Base-by-base conservation (phyloP, 1,140 invertebrate species). In the Listronotus bonariensis region DNA sequence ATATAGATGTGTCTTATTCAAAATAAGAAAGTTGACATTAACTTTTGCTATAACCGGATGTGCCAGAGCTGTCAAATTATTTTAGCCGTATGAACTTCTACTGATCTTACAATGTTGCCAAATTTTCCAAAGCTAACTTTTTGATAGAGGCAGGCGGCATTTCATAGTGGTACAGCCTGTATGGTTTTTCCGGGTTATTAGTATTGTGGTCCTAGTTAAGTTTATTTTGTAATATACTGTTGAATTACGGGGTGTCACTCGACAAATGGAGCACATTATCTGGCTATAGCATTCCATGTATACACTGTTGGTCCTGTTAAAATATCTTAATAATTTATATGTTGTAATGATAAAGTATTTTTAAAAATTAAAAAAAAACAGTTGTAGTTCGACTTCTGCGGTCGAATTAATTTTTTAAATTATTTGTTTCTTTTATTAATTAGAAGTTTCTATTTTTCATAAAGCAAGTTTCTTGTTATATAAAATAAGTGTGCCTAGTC, bases 401-500 rank as follows among this genome's bases (percentile, higher is more conserved):
- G 58, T 70, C 68, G 67, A 56, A 63, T n/a, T 66, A 58, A 68
- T 71, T 62, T 72, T 69, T 72, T 72, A 60, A 62, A 72, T 74
- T 69, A 67, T 66, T 69, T 69, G 71, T 76, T 77, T 65, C 55
- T 72, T 78, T 75, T 73, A 77, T 77, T 76, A 68, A 77, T 73
- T 51, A 73, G 75, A 77, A 75, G 76, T 79, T 78, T 79, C 75
- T 78, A 78, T 79, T 79, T 79, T 79, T 79, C 76, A 79, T 78
- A 76, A 76, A 73, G 72, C 74, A 72, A 78, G 76, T 79, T 78
- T 79, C 77, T 78, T 79, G 77, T 79, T 79, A 77, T 76, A 77
- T 77, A 73, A 78, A 76, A 72, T 78, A 79, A 77, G 77, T 79
- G 77, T 79, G 77, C 76, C 77, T 79, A 79, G 77, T 78, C 76